These are phyloP conservation scores for Amphiprion clarkii DNA, from an alignment of 2,797 vertebrate genomes.

Conservation along the genomic window DNA sequence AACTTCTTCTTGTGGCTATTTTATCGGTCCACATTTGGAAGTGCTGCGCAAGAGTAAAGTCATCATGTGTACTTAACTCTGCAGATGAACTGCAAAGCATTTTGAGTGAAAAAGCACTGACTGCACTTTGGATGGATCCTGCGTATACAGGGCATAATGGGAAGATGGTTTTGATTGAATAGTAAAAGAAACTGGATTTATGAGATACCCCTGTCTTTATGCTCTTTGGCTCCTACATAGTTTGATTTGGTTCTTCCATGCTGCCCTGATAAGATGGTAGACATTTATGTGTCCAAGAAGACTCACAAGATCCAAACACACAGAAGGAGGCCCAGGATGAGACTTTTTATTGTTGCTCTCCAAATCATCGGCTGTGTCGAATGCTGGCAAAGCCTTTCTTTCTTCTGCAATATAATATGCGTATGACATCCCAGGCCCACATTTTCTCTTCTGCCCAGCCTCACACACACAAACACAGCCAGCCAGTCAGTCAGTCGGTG, in stretches of 20 bases:
- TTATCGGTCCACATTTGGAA: slow-evolving; percentile 36
- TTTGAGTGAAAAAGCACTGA: slow-evolving; percentile 38
- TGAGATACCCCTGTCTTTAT: slow-evolving; percentile 17
- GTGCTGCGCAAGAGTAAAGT: slow-evolving; percentile 11
- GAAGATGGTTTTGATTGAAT: slow-evolving; percentile 45
- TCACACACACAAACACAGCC: slow-evolving; percentile 21
- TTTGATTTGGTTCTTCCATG: slow-evolving; percentile 42
- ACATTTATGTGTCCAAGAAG: slow-evolving; percentile 60
- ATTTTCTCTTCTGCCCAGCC: slow-evolving; percentile 16
- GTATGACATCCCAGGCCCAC: slow-evolving; percentile 36
- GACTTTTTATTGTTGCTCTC: slow-evolving; percentile 54
- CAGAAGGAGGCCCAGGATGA: slow-evolving; percentile 32
- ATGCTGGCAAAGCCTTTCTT: slow-evolving; percentile 55
- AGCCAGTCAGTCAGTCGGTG: slow-evolving; percentile 33
- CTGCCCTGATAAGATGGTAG: slow-evolving; percentile 45
- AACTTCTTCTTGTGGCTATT: slow-evolving; percentile 27
- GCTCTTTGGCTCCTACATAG: slow-evolving; percentile 23
- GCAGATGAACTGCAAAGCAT: slow-evolving; percentile 46
- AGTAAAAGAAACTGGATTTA: slow-evolving; percentile 43
- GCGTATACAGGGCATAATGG: not conserved
- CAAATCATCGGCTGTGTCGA: slow-evolving; percentile 45
- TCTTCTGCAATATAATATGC: slow-evolving; percentile 48
- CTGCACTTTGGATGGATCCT: slow-evolving; percentile 16
- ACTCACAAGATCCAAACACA: slow-evolving; percentile 38
- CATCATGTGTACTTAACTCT: slow-evolving; percentile 16